These are phyloP conservation scores for Odontocolon sp. DNA, from an alignment of 2,888 invertebrate genomes.

Conservation along the genomic window DNA sequence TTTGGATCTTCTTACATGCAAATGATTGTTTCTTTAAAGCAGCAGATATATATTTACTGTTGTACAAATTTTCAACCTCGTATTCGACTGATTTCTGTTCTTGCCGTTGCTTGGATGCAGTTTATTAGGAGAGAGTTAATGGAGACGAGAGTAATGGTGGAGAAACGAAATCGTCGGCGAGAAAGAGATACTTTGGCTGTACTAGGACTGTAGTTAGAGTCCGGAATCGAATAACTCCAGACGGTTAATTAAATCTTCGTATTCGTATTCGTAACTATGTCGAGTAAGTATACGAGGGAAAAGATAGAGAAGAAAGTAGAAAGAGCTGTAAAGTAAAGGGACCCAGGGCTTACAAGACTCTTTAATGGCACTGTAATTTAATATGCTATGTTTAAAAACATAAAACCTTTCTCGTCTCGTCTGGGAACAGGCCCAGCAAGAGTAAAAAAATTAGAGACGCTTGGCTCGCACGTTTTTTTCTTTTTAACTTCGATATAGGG, in stretches of 20 bases:
- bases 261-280: slow-evolving; percentile 31
- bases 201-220: background rate
- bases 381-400: slow-evolving; percentile 13
- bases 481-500: background rate
- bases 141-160: slow-evolving; percentile 7
- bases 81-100: background rate
- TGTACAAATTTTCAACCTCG: background rate
- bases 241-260: slow-evolving; percentile 41
- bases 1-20: background rate
- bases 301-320: background rate
- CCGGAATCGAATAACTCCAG: slow-evolving; percentile 31
- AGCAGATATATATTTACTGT: too few species aligned
- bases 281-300: background rate
- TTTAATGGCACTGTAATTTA: slow-evolving; percentile 15
- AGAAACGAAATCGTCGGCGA: slow-evolving; percentile 25
- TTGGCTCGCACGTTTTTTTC: background rate
- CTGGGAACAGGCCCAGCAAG: background rate
- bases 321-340: background rate
- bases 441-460: background rate
- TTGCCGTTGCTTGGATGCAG: background rate
- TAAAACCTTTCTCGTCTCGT: slow-evolving; percentile 17
- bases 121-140: slow-evolving; percentile 16
- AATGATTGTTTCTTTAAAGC: background rate
- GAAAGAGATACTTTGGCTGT: slow-evolving; percentile 34
- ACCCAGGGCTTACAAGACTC: background rate